Base-by-base conservation (phyloP, 2,888 invertebrate genomes). In the Meteorus colon region DNA sequence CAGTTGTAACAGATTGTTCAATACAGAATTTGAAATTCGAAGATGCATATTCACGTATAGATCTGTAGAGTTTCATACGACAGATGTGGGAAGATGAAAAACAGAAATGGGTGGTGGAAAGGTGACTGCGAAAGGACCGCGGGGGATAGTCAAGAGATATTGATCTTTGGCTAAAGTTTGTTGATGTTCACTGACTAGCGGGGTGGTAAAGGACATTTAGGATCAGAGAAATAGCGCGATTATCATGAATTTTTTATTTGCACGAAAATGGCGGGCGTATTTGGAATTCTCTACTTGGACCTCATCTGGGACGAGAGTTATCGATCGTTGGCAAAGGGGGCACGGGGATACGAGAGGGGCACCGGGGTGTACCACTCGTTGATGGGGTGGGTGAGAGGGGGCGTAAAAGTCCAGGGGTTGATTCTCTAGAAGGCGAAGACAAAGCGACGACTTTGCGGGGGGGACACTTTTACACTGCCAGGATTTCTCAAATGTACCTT, bases 151-250 rank as follows among this genome's bases (percentile, higher is more conserved):
- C 78, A 79, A 78, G 74, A 78, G 81, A 80, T 81, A 81, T 81
- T 81, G 81, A 81, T 80, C 81, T 81, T 77, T 77, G 79, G 70
- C 79, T 75, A 75, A 78, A 77, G 78, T 79, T 80, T 78, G 80
- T 34, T 24, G 65, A 80, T 59, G 67, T 67, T 73, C 73, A 60
- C 1, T 55, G 19, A 55, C n/a, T 55, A 19, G 55, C n/a, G 55
- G 55, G 55, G 55, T 55, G 55, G n/a, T 0, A n/a, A 6, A 55
- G 51, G 12, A 34, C 65, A 19, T 34, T 66, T 73, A 27, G 66
- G 29, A 55, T 66, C 65, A 51, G 63, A 72, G 27, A 31, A 51
- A 65, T 67, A n/a, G 67, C 37, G 12, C 16, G 29, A 66, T 73
- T 59, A 55, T 66, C 55, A 67, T 73, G 73, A 73, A 73, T 73